Evolutionary conservation across 2,113 vertebrate species (phyloP), one percentile per base, ranked within the genome.

Genomic region (Copsychus sechellarum): DNA sequence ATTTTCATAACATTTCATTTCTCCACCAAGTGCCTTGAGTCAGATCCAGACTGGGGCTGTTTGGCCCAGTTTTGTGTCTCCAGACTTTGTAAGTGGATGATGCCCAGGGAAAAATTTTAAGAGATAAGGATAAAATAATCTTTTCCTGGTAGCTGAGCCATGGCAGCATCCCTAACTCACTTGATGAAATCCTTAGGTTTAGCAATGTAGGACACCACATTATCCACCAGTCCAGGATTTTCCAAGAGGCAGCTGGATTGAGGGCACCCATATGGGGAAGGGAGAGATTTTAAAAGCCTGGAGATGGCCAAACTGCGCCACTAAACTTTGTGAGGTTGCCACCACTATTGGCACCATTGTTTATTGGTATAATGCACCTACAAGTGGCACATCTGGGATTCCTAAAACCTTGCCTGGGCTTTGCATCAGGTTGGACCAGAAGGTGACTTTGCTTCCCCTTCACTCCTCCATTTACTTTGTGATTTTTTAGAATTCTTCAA

Each of bases 261-360:
- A 24, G 16, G n/a, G 7, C 29, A 86, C 9, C 21, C 14, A 6
- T 2, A 10, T 6, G 8, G 36, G 40, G 12, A 33, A 60, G 17
- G 33, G n/a, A 76, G 24, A 43, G 4, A 0, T 20, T 42, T 88
- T 36, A 31, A 40, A 7, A 53, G 42, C 20, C 50, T 73, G 26
- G 50, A 61, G 36, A 18, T 53, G 34, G 6, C 21, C 61, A 21
- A 12, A 62, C 22, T 3, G 62, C 15, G 31, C 11, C 29, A 18
- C 33, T 17, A 23, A 38, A 23, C 34, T 9, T 43, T 29, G 7
- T 61, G 45, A 78, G 42, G 26, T n/a, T 40, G 29, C 9, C 42
- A 47, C 28, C 28, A 14, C 12, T 22, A 33, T 2, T 51, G 38
- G 6, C 24, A 14, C 14, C 1, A 0, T 5, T 48, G 4, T 33